These are phyloP conservation scores for Aplodontia rufa DNA, from an alignment of 2,113 vertebrate genomes.

Conservation along the genomic window DNA sequence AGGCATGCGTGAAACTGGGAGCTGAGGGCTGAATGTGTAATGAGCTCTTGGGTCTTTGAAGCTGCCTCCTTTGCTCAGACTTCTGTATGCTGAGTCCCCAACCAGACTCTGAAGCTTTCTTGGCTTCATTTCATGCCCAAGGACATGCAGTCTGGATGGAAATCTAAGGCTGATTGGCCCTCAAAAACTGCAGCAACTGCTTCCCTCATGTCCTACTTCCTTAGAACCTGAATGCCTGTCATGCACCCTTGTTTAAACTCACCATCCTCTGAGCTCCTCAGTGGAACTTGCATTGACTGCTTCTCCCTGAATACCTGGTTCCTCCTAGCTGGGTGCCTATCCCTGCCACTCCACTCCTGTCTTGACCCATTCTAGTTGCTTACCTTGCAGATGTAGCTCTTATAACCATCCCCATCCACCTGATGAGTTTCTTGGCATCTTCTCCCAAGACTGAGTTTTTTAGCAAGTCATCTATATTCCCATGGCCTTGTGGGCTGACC, in stretches of 20 bases:
- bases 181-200: not conserved
- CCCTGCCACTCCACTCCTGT: not conserved
- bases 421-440: not conserved
- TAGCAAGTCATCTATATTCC: not conserved
- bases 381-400: not conserved
- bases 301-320: not conserved
- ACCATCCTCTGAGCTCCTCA: not conserved
- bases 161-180: not conserved
- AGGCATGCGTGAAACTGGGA: not conserved
- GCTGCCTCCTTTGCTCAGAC: not conserved
- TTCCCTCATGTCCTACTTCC: not conserved
- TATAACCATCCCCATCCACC: accelerated
- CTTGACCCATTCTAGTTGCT: too few species aligned
- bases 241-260: not conserved
- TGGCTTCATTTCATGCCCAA: not conserved
- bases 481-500: not conserved
- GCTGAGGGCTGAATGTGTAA: not conserved
- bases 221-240: not conserved
- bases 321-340: not conserved
- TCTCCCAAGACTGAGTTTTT: not conserved
- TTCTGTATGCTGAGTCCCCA: not conserved
- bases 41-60: slow-evolving; percentile 30
- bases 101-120: not conserved
- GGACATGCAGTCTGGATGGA: not conserved
- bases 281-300: not conserved